phyloP scores from a whole-genome alignment of 2,888 invertebrate species.

The Thysanoteuthis rhombus region DNA sequence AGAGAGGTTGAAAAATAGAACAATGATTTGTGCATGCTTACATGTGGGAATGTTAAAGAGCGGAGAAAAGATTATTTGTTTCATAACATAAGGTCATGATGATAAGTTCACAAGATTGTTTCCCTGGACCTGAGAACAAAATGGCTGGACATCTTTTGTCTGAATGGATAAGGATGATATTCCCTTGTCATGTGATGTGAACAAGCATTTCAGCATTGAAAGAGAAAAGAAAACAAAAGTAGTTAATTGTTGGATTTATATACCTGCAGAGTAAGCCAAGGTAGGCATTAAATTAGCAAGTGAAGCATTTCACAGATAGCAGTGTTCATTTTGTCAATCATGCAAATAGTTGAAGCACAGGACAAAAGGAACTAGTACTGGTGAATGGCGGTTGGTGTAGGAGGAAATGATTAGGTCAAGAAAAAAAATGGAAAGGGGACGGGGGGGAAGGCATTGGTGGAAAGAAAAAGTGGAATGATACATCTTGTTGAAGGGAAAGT shows the following conservation, averaged over 20 bases:
- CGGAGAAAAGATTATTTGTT: background rate
- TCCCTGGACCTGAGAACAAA: background rate
- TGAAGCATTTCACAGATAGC: background rate
- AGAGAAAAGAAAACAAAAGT: background rate
- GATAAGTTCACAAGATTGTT: background rate
- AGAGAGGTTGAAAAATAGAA: background rate
- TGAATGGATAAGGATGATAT: background rate
- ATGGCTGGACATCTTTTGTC: slow-evolving; percentile 12
- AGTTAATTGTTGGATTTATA: background rate
- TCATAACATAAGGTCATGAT: background rate
- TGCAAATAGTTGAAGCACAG: background rate
- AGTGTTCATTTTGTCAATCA: background rate
- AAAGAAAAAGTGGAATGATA: too few species aligned
- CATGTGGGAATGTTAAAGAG: background rate
- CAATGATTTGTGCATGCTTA: background rate
- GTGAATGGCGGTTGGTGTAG: background rate
- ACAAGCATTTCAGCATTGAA: background rate
- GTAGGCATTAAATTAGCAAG: background rate
- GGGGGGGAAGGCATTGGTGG: background rate
- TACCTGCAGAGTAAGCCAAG: background rate
- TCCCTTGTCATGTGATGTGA: background rate
- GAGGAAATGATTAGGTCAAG: background rate
- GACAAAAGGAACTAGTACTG: background rate
- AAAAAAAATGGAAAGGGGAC: background rate
- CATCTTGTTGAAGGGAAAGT: background rate